Evolutionary conservation across 1,140 invertebrate genomes (phyloP), one percentile per base, ranked within the genome.

Genomic region (Cotesia vestalis): DNA sequence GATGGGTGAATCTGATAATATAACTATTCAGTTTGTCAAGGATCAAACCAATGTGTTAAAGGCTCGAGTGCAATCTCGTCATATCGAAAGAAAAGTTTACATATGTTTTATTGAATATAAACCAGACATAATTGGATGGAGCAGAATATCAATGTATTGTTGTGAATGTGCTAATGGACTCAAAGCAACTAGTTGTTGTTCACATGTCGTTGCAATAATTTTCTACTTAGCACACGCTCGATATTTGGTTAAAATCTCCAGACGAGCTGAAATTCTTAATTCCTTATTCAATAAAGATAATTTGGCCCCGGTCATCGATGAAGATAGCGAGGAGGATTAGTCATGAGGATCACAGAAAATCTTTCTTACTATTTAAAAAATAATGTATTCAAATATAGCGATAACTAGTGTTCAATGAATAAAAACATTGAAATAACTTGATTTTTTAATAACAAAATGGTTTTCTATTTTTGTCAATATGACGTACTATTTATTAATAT

Each of bases 31-130:
- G 9, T 73, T 34, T 73, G 4, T 68, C 0, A 73, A 67, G 74
- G 62, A 74, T 66, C 20, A 72, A 46, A 27, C 6, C 14, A 59
- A 60, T 17, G 71, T 78, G 36, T 27, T 78, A 9, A 75, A 76
- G 67, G 55, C 63, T 12, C 57, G 73, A 74, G 70, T 76, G 12
- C 38, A 17, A 73, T 78, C 71, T 63, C 40, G 76, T 12, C 73
- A 78, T 72, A 74, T 75, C 9, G 69, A 71, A 35, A 52, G 38
- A 14, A 73, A 74, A 63, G 64, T 12, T 46, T 78, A 76, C 46
- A 73, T 34, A 69, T 78, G 73, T 69, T 78, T 74, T 59, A 69
- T 78, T 70, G 71, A 78, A 60, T 76, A 78, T 66, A 71, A 74
- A 17, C 67, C 66, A n/a, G 69, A 75, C 59, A 69, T 53, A 34